Percentiles rank a stretch among this genome's conserved stretches.
Conservation (phyloP, 2,113 vertebrate species). For the Mus spicilegus region DNA sequence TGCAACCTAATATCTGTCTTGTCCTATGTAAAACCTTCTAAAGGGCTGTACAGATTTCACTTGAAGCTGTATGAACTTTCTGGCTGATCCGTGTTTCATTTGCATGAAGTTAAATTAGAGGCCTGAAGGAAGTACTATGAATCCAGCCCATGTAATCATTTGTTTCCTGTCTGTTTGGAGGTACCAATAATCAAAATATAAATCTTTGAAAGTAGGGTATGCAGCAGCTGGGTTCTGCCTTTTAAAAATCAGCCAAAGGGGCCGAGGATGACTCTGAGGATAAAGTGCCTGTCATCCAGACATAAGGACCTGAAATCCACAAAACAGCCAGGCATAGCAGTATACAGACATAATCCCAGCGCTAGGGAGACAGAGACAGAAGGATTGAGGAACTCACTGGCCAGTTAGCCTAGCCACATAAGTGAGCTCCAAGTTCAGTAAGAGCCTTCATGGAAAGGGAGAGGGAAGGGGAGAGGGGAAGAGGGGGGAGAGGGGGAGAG, state of each 20-base stretch:
- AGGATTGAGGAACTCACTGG: neutral
- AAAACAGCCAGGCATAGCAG: neutral
- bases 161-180: neutral
- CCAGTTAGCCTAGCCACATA: no score
- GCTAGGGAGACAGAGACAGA: neutral
- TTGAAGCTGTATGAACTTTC: constrained; percentile 33
- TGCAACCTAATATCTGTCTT: constrained; percentile 38
- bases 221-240: neutral
- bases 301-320: neutral
- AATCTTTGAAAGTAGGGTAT: neutral
- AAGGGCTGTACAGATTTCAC: constrained; percentile 31
- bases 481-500: no score
- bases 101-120: constrained; percentile 38
- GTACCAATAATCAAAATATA: neutral
- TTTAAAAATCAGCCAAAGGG: constrained; percentile 21
- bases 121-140: constrained; percentile 47
- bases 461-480: accelerated
- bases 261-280: no score
- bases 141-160: neutral
- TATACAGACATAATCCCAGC: neutral
- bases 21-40: constrained; percentile 57
- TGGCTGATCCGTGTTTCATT: neutral
- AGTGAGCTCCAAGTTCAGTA: neutral
- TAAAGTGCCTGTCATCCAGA: neutral
- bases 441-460: neutral